Base-by-base conservation (phyloP, 2,113 vertebrate genomes). In the Turdus rufiventris region DNA sequence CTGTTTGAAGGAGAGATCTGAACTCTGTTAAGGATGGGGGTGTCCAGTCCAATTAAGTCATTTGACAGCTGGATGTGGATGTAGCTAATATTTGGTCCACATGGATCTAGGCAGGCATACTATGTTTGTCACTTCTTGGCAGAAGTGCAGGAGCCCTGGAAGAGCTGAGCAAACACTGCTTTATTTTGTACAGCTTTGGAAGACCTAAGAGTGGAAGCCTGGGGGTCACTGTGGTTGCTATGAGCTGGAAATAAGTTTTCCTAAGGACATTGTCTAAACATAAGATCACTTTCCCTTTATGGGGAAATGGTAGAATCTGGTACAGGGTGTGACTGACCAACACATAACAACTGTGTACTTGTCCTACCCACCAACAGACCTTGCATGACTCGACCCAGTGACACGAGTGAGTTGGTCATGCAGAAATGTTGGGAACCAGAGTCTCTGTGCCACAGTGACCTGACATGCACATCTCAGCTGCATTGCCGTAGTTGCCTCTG, bases 1-100 rank as follows among this genome's bases (percentile, higher is more conserved):
- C 50, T 81, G n/a, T 77, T 42, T 77, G 63, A 91, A 87, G 54
- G 57, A 62, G 31, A 40, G 40, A 75, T 47, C 74, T 85, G 84
- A 95, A 76, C 34, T 25, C 71, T 68, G 6, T 19, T 83, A 54
- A 11, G 12, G 29, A 70, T 2, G 2, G 40, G 10, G 1, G 4
- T 89, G 50, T 75, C 60, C 45, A 81, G 43, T 57, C 28, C 65
- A 83, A 18, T 68, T 78, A 68, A 85, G 25, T 56, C 4, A 50
- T 63, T 11, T 81, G 48, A 85, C 62, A 81, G 62, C 23, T 76
- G 54, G 74, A 68, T 0, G 0, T 48, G 31, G n/a, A 68, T 71
- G 56, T 74, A 86, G 48, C 40, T 84, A 67, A 67, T 51, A 56
- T 63, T 78, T 94, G 80, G 57, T 42, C 63, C 26, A 36, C 50